Conservation (phyloP, 2,888 invertebrate species). For the Dolichopus griseipennis region DNA sequence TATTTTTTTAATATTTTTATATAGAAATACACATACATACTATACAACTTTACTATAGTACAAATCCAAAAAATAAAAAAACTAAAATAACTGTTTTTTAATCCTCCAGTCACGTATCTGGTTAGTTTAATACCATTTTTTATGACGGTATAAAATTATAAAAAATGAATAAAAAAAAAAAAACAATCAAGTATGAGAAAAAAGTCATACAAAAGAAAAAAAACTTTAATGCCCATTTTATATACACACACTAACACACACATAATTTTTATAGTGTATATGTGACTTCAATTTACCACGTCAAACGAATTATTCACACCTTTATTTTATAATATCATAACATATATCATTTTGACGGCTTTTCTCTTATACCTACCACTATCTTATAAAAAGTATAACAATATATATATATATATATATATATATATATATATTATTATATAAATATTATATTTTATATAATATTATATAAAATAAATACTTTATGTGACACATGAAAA, state of each 20-base stretch:
- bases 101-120: slow-evolving; percentile 1
- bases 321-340: not conserved
- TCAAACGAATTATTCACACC: slow-evolving; percentile 6
- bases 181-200: not conserved
- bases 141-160: not conserved
- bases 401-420: too few relatives aligned
- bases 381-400: too few relatives aligned
- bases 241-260: not conserved
- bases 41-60: not conserved
- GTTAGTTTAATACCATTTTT: slow-evolving; percentile 6
- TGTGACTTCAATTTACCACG: not conserved
- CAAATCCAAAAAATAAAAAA: not conserved
- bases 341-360: not conserved
- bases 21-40: too few relatives aligned
- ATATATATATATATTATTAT: too few relatives aligned
- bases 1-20: too few relatives aligned
- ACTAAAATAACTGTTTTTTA: not conserved
- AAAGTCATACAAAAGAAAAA: not conserved
- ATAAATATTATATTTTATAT: too few relatives aligned
- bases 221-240: not conserved
- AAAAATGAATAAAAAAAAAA: not conserved
- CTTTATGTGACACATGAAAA: too few relatives aligned
- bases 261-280: not conserved
- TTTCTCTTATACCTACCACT: too few relatives aligned
- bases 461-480: too few relatives aligned